Base-by-base conservation (phyloP, 2,797 vertebrate species). In the Cuniculus paca region DNA sequence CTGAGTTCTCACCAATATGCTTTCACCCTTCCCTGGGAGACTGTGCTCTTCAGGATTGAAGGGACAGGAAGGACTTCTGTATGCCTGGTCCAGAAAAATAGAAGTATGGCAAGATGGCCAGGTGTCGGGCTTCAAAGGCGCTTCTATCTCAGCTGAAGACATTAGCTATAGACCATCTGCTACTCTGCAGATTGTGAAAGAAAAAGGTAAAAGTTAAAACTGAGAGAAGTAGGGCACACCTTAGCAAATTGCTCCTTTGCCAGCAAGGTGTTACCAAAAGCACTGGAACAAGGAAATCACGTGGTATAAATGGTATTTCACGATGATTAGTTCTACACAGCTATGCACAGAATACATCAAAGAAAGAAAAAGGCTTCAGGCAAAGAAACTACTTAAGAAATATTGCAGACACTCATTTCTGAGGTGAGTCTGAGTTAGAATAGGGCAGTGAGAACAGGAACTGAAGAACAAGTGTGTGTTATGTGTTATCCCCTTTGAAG, bases 371-470 rank as follows among this genome's bases (percentile, higher is more conserved):
- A 65, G 48, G 75, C 87, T 85, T 26, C 39, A 84, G 84, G 87
- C 80, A 82, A 96, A 52, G 83, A 96, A 96, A 93, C 83, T 56
- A 52, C 39, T 72, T 87, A 81, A 72, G 48, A 88, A 39, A 70
- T 74, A 34, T 17, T 84, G 52, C 56, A 68, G 70, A 91, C 0
- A 6, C 39, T 97, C 5, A 22, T 91, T 95, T 79, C 56, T 56
- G 50, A 93, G 81, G 81, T 26, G 45, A 95, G 72, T 79, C 81
- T 97, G 68, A 96, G 61, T 88, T 81, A 95, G 61, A 75, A 36
- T 13, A 45, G 42, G 31, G 34, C 2, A 28, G 22, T 79, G 79
- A 45, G 79, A 80, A 83, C 36, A 50, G 12, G 22, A 6, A 45
- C 31, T 45, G 74, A 60, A 56, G 36, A 20, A 86, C 34, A 65